phyloP scores from a whole-genome alignment of 2,797 vertebrate genomes.

The Eutrigla gurnardus region DNA sequence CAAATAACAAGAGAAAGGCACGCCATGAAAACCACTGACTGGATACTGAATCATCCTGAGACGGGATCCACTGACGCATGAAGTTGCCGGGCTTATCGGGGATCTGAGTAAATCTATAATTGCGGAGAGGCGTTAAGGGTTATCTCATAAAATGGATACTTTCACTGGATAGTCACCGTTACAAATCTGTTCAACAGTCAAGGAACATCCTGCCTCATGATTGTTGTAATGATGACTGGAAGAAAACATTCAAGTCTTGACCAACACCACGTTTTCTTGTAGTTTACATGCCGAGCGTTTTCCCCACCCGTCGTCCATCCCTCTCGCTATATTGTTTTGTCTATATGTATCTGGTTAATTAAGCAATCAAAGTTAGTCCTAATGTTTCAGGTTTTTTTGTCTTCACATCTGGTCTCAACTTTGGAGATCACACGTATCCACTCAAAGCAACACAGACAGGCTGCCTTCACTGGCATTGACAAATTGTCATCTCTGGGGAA shows the following conservation, averaged over 20 bases:
- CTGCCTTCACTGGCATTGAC: slow-evolving; percentile 11
- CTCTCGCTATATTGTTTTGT: too few relatives aligned
- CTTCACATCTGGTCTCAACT: too few relatives aligned
- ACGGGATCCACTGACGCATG: neutral
- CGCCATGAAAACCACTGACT: neutral
- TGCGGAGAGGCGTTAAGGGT: slow-evolving; percentile 2
- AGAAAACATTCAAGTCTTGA: too few relatives aligned
- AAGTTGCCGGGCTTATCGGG: neutral
- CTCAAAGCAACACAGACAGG: neutral
- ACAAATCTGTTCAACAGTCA: neutral
- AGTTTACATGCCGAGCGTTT: neutral
- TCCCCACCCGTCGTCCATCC: too few relatives aligned
- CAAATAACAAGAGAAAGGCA: neutral
- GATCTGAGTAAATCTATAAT: slow-evolving; percentile 15
- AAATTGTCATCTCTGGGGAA: neutral
- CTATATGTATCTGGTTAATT: too few relatives aligned
- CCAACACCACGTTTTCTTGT: neutral
- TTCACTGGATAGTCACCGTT: slow-evolving; percentile 1
- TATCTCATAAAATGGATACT: slow-evolving; percentile 14
- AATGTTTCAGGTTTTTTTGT: too few relatives aligned
- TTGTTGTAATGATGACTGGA: too few relatives aligned
- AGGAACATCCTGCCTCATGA: too few relatives aligned
- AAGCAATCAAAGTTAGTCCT: too few relatives aligned
- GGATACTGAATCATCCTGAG: neutral
- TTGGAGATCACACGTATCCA: neutral